Evolutionary conservation across 2,797 vertebrate genomes (phyloP).

Genomic region (Ciconia nigra): DNA sequence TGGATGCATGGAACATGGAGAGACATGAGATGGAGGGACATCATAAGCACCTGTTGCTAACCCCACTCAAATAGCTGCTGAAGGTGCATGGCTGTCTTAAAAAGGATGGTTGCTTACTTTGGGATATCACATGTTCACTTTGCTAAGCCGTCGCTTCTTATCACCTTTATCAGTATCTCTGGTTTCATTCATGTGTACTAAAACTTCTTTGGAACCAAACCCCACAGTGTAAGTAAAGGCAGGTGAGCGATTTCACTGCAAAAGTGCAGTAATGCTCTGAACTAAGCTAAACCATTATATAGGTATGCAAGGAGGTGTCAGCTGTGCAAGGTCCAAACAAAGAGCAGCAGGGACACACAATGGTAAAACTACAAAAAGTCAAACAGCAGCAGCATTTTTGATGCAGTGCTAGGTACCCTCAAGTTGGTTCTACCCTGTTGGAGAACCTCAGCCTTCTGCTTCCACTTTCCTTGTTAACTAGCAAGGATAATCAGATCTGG

Average conservation of each 20-base stretch:
- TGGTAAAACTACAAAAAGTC: neutral
- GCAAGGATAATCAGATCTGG: neutral
- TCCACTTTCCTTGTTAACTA: neutral
- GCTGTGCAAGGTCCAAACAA: neutral
- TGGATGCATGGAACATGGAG: neutral
- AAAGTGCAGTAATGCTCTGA: neutral
- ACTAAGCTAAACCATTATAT: neutral
- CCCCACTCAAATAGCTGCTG: neutral
- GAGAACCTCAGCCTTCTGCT: neutral
- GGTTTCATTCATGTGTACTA: neutral
- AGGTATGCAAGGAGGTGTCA: neutral
- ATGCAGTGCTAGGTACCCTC: neutral
- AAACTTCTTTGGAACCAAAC: neutral
- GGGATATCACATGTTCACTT: neutral
- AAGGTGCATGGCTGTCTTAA: neutral
- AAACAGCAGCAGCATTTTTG: neutral
- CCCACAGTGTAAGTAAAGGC: neutral
- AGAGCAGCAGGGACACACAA: neutral
- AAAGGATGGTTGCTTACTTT: neutral
- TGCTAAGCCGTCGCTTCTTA: neutral
- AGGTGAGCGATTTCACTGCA: neutral
- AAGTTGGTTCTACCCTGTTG: neutral
- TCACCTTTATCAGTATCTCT: neutral
- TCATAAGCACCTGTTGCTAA: neutral
- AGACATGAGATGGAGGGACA: neutral